Conservation (phyloP, 2,888 invertebrate genomes). For the Eutolmus rufibarbis region DNA sequence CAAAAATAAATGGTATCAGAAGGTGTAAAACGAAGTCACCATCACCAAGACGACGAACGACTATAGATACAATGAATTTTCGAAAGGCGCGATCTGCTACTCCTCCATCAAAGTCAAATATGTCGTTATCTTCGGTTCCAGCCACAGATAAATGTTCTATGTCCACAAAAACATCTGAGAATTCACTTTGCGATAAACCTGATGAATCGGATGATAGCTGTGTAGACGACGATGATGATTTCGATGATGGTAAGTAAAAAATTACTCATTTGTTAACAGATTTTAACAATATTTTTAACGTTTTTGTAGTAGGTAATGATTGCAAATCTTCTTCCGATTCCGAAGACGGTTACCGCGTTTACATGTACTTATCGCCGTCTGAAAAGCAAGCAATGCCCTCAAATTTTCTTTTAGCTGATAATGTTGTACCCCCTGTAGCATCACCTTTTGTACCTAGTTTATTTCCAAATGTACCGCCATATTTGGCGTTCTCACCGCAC, state of each 20-base stretch:
- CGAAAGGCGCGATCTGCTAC: constrained; percentile 49
- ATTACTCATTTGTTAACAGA: background rate
- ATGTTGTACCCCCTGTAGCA: constrained; percentile 34
- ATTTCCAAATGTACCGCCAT: constrained; percentile 79
- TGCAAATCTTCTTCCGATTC: constrained; percentile 44
- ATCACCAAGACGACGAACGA: constrained; percentile 40
- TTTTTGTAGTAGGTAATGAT: background rate
- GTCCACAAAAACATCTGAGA: background rate
- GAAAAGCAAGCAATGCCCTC: constrained; percentile 9
- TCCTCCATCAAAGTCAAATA: constrained; percentile 39
- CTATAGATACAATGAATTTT: background rate
- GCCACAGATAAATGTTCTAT: background rate
- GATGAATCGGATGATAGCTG: background rate
- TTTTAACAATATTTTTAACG: background rate
- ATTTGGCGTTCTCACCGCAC: constrained; percentile 77
- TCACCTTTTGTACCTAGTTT: constrained; percentile 67
- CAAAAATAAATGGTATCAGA: constrained; percentile 11
- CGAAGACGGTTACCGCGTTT: constrained; percentile 44
- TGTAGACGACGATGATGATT: constrained; percentile 52
- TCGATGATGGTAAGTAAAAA: constrained; percentile 53
- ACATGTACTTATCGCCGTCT: constrained; percentile 2
- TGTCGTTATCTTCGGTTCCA: background rate
- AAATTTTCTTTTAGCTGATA: background rate
- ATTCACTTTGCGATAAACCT: background rate
- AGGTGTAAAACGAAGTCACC: constrained; percentile 49